phyloP scores from a whole-genome alignment of 2,113 vertebrate species.

The Cygnus buccinator region DNA sequence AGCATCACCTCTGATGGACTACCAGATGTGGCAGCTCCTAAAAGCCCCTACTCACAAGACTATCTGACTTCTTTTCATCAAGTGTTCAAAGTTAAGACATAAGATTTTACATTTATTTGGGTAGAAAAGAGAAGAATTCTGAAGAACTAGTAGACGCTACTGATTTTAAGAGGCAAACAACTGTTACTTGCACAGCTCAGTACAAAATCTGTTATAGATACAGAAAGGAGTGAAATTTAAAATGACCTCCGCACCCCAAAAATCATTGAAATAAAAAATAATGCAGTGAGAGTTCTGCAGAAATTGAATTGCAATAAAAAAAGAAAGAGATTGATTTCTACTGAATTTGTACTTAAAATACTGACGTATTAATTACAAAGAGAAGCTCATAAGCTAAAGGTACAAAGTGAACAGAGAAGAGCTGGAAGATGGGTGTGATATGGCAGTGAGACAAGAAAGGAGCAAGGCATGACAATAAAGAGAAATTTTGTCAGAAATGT shows the following conservation, averaged over 20 bases:
- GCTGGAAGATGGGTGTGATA: neutral
- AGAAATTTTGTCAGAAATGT: neutral
- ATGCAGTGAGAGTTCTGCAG: neutral
- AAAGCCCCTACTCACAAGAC: neutral
- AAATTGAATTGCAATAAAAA: neutral
- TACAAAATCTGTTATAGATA: neutral
- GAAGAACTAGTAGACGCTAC: neutral
- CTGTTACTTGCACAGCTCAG: neutral
- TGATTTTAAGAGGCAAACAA: neutral
- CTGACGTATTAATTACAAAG: neutral
- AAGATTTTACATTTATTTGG: neutral
- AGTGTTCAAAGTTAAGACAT: neutral
- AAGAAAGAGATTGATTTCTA: neutral
- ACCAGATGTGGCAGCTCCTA: neutral
- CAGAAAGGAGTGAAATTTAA: neutral
- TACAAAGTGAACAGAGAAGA: neutral
- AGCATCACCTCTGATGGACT: neutral
- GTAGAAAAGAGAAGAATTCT: neutral
- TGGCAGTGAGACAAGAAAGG: neutral
- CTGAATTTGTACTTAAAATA: neutral
- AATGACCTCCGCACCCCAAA: neutral
- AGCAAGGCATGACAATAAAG: neutral
- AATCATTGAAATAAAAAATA: neutral
- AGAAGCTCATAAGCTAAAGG: neutral
- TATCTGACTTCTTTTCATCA: accelerated